Evolutionary conservation across 2,888 invertebrate genomes (phyloP), one percentile per base, ranked within the genome.

Genomic region (Epinotia bilunana): DNA sequence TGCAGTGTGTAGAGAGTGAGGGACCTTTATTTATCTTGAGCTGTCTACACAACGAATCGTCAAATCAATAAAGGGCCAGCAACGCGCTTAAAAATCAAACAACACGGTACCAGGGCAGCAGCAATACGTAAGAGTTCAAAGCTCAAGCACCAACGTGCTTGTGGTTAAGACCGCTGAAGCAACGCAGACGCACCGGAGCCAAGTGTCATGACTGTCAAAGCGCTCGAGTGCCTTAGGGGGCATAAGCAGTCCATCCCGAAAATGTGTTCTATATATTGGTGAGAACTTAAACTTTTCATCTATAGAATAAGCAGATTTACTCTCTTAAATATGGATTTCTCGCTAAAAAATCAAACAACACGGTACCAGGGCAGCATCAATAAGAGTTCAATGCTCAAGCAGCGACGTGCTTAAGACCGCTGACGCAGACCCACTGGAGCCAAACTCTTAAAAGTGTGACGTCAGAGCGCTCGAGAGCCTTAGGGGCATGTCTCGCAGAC

Each of bases 361-460:
- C 16, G 1, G 16, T n/a, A 33, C 58, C 12, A 58, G n/a, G n/a
- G n/a, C 53, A n/a, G 16, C 74, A 63, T 70, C 70, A 64, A 74
- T 74, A 57, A 64, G 58, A 57, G 33, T 20, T 71, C 62, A 63
- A 28, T 53, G 11, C 58, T 72, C 49, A 39, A 72, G 65, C 23
- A 46, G 20, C 58, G 67, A 33, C 74, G 70, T 71, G 70, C 70
- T 74, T 53, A 70, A 74, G 64, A 49, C 53, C 84, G 91, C 92
- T 92, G 92, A 92, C 91, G 80, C 86, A 83, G 83, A 84, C 83
- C 83, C 87, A 87, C 86, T 85, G 84, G 83, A 83, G 87, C 86
- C 90, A 86, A 88, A 86, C 85, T 85, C 83, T 85, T 83, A 60
- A 70, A 74, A 55, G 60, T 65, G 74, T 87, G 87, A 90, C 90